Percentiles rank a stretch among this genome's conserved stretches.
Evolutionary conservation across 1,140 invertebrate genomes (phyloP).

Genomic region (Panulirus ornatus): DNA sequence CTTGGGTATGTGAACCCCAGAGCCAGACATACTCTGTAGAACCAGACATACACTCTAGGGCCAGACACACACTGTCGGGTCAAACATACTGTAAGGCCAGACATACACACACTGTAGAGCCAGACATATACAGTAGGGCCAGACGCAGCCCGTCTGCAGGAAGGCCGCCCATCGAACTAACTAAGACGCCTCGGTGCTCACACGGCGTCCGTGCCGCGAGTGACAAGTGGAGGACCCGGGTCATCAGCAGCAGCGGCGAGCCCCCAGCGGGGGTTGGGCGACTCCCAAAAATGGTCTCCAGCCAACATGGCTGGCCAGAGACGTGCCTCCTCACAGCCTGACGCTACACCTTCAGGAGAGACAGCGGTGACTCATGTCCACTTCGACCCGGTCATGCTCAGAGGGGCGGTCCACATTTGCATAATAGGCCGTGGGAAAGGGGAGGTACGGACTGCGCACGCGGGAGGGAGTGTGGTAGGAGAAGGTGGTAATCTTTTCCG

Average conservation of each 20-base stretch:
- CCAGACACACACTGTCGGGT: too few relatives aligned
- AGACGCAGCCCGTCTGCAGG: too few relatives aligned
- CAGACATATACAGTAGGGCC: too few relatives aligned
- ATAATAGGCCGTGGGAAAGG: slow-evolving; percentile 67
- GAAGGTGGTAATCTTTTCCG: neutral
- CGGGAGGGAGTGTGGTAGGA: neutral
- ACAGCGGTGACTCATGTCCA: slow-evolving; percentile 20
- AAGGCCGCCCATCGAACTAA: too few relatives aligned
- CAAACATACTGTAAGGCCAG: too few relatives aligned
- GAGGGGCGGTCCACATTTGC: slow-evolving; percentile 28
- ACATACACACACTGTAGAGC: neutral
- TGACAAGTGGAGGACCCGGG: neutral
- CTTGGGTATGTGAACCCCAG: too few relatives aligned
- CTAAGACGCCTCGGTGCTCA: too few relatives aligned
- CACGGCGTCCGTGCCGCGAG: too few relatives aligned
- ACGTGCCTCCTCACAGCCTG: neutral
- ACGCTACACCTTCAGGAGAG: too few relatives aligned
- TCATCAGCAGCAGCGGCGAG: neutral
- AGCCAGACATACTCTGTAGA: too few relatives aligned
- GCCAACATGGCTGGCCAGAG: neutral
- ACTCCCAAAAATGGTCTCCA: neutral
- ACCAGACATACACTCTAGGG: too few relatives aligned
- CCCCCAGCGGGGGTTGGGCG: neutral
- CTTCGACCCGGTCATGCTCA: neutral
- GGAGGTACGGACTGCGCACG: neutral